These are phyloP conservation scores for Echiichthys vipera DNA, from an alignment of 2,797 vertebrate species.

Conservation along the genomic window DNA sequence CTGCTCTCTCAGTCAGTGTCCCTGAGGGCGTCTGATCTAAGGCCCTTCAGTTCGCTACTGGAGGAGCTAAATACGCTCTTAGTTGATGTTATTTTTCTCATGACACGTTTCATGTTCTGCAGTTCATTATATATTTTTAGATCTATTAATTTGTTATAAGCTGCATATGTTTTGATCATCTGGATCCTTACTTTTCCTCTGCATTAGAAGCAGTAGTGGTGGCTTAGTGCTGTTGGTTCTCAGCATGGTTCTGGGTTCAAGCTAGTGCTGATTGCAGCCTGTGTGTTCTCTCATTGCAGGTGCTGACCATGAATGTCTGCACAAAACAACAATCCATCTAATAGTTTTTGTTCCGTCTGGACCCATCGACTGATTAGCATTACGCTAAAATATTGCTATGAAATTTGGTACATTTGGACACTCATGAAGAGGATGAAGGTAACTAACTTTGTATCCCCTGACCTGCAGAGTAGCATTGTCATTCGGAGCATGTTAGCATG, in stretches of 20 bases:
- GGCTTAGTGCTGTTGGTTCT: too few relatives aligned
- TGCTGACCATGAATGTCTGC: not conserved
- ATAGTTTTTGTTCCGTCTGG: not conserved
- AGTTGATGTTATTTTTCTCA: not conserved
- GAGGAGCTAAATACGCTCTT: not conserved
- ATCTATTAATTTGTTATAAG: not conserved
- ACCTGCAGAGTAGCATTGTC: not conserved
- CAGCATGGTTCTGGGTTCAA: not conserved
- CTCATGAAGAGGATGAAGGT: not conserved
- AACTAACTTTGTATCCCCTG: too few relatives aligned
- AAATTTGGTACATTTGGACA: not conserved
- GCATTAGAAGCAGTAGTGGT: not conserved
- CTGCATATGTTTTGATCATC: slow-evolving; percentile 9
- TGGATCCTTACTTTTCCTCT: not conserved
- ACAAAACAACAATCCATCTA: not conserved
- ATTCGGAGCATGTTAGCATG: not conserved
- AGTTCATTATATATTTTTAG: not conserved
- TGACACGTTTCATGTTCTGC: slow-evolving; percentile 9
- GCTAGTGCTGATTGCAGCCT: slow-evolving; percentile 2
- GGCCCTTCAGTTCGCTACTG: slow-evolving; percentile 11
- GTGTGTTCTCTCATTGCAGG: not conserved
- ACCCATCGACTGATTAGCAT: not conserved
- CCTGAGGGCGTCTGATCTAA: slow-evolving; percentile 15
- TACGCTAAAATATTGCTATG: not conserved
- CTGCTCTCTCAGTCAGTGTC: slow-evolving; percentile 23